phyloP scores from a whole-genome alignment of 2,797 vertebrate genomes.

The Catharus ustulatus region DNA sequence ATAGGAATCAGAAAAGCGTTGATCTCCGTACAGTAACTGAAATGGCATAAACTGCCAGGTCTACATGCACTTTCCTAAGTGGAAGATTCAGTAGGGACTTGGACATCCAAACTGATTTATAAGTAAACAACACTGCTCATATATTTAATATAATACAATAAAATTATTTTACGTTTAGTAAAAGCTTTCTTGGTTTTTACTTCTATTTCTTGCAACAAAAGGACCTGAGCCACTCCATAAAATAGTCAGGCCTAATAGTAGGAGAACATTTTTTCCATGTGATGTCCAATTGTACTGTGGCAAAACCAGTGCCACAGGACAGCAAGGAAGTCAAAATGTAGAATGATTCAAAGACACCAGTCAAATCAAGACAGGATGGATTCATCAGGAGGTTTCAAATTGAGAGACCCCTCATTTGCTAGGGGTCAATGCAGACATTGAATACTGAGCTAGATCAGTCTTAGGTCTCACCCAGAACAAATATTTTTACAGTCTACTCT shows the following conservation, averaged over 20 bases:
- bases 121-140: background rate
- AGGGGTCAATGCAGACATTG: background rate
- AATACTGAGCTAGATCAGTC: background rate
- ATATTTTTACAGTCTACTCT: background rate
- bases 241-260: background rate
- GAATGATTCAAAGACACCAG: background rate
- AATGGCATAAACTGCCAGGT: conserved; percentile 46
- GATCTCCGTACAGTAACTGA: background rate
- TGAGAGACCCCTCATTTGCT: background rate
- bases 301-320: background rate
- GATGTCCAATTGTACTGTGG: background rate
- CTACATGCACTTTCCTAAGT: background rate
- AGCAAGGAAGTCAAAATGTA: background rate
- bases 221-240: background rate
- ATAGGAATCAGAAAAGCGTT: conserved; percentile 35
- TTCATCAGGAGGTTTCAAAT: background rate
- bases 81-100: background rate
- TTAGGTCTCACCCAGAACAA: background rate
- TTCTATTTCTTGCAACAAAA: background rate
- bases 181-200: background rate
- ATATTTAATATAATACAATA: background rate
- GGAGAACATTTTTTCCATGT: background rate
- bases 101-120: background rate
- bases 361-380: background rate
- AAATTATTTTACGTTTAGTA: background rate